phyloP scores from a whole-genome alignment of 2,113 vertebrate species.

The Oreochromis tanganicae region DNA sequence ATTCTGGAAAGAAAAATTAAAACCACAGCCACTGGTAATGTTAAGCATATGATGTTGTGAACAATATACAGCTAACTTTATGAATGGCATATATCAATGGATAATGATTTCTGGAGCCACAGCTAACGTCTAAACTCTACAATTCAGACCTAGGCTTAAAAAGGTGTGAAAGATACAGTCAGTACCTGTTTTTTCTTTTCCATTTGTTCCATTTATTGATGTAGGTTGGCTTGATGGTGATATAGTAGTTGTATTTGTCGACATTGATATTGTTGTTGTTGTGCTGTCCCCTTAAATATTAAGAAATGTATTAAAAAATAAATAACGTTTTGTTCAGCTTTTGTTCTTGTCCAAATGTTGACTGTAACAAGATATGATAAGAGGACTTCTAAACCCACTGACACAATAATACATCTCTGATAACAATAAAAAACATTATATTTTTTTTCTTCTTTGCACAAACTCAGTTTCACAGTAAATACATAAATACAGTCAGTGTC shows the following conservation, averaged over 20 bases:
- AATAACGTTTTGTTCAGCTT: accelerated
- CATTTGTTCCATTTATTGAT: too few relatives aligned
- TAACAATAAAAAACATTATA: too few relatives aligned
- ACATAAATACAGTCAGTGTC: too few relatives aligned
- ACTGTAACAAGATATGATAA: neutral
- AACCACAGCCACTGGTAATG: neutral
- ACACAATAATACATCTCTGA: too few relatives aligned
- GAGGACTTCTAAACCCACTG: too few relatives aligned
- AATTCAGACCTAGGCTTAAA: neutral
- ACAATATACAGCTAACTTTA: neutral
- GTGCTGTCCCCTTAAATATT: neutral
- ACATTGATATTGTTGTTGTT: neutral
- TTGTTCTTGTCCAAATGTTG: neutral
- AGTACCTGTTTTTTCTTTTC: neutral
- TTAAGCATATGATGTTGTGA: neutral
- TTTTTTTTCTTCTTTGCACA: too few relatives aligned
- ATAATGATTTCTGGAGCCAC: neutral
- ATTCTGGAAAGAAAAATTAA: neutral
- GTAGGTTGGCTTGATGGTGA: neutral
- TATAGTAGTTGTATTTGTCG: neutral
- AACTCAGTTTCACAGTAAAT: too few relatives aligned
- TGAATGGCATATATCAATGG: neutral
- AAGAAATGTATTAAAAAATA: neutral
- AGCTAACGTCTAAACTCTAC: too few relatives aligned
- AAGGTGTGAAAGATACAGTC: neutral